These are phyloP conservation scores for Brachionus rubens DNA, from an alignment of 1,140 invertebrate genomes.

Conservation along the genomic window DNA sequence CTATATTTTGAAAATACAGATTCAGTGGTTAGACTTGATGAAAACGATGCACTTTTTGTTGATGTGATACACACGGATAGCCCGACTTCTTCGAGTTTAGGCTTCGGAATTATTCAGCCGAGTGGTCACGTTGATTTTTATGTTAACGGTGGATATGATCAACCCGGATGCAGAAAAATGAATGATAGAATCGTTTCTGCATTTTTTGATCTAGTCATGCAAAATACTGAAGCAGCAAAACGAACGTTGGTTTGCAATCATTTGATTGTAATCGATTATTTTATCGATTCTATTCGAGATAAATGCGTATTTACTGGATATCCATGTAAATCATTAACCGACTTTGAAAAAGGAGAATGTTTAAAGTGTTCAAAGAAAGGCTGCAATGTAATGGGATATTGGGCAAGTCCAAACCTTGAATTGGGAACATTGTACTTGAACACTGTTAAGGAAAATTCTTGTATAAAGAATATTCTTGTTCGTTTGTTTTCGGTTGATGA, in stretches of 20 bases:
- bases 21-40: conserved; percentile 73
- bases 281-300: conserved; percentile 17
- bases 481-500: not conserved
- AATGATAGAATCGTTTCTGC: not conserved
- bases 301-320: conserved; percentile 11
- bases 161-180: conserved; percentile 42
- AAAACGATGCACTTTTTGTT: conserved; percentile 70
- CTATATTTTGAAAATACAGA: conserved; percentile 76
- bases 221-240: not conserved
- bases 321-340: not conserved
- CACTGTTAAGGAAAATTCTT: conserved; percentile 16
- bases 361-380: not conserved
- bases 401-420: not conserved
- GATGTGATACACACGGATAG: conserved; percentile 79
- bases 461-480: not conserved
- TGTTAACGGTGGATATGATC: conserved; percentile 63
- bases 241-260: not conserved
- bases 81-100: conserved; percentile 62
- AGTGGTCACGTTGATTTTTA: conserved; percentile 65
- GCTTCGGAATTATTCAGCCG: conserved; percentile 50
- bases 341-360: conserved; percentile 40
- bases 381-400: conserved; percentile 46
- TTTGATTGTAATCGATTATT: conserved; percentile 3
- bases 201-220: not conserved
- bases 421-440: conserved; percentile 35